These are phyloP conservation scores for Typhlichthys eigenmanni DNA, from an alignment of 2,797 vertebrate genomes.

Conservation along the genomic window DNA sequence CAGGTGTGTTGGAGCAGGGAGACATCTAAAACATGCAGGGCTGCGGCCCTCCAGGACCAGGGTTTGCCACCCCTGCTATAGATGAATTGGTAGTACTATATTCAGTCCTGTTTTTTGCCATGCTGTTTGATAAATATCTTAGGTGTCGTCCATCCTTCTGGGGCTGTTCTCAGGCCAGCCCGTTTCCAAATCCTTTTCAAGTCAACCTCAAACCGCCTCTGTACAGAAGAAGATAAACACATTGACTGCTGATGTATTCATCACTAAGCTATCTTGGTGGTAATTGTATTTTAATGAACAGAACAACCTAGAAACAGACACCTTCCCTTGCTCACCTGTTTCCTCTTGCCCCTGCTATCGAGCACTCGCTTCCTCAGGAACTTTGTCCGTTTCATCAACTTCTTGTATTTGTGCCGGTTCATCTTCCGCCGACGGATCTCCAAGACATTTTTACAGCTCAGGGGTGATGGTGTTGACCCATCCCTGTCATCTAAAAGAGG, in stretches of 20 bases:
- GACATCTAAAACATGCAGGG: too few species aligned
- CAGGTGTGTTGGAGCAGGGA: too few species aligned
- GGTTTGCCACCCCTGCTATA: too few species aligned
- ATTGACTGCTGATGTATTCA: not conserved
- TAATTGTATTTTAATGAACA: not conserved
- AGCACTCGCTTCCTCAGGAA: conserved; percentile 80
- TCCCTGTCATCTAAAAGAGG: conserved; percentile 61
- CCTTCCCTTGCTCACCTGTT: conserved; percentile 79
- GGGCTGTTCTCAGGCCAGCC: conserved; percentile 85
- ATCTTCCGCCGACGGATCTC: conserved; percentile 92
- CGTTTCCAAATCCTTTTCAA: conserved; percentile 83
- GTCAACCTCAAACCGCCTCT: conserved; percentile 87
- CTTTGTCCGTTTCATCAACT: conserved; percentile 86
- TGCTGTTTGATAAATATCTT: conserved; percentile 83
- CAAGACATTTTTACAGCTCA: conserved; percentile 86
- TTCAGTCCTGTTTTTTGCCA: conserved; percentile 56
- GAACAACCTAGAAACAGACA: too few species aligned
- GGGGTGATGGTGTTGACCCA: conserved; percentile 34
- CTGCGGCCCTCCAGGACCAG: too few species aligned
- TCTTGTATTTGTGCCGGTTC: conserved; percentile 92
- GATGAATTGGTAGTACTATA: not conserved
- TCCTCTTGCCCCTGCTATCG: conserved; percentile 77
- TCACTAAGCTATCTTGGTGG: not conserved
- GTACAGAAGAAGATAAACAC: conserved; percentile 21
- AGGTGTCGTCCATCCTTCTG: conserved; percentile 84